Evolutionary conservation across 2,888 invertebrate species (phyloP), one percentile per base, ranked within the genome.

Genomic region (Protula sp.): DNA sequence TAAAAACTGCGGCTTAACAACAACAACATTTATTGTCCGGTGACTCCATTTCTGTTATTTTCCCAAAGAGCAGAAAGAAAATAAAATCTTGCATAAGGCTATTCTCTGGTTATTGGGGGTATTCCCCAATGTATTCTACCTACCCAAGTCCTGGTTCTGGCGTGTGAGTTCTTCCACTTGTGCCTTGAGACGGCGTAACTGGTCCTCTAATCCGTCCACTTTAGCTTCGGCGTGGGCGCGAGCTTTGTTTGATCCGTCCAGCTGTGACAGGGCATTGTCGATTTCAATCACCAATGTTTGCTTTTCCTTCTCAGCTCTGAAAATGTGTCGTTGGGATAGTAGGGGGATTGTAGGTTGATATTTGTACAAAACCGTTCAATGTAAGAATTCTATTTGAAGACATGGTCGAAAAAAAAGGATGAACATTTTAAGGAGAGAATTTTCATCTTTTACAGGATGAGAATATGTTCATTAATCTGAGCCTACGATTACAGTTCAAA

Each of bases 281-380:
- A 99, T 92, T 86, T 99, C 99, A 79, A 94, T 88, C 85, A 99
- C 94, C 87, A 98, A 92, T 85, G 94, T 94, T 79, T 90, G 86
- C 85, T 95, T 98, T 82, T 99, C 99, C 85, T 99, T 99, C 85
- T 99, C 99, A 82, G 91, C 86, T 85, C 98, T 99, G 85, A 27
- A 45, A 26, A n/a, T n/a, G n/a, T n/a, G n/a, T n/a, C n/a, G n/a
- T n/a, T n/a, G n/a, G n/a, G n/a, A n/a, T n/a, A n/a, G 47, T n/a
- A 2, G 22, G n/a, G 30, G 14, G 5, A 5, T n/a, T n/a, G 26
- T 50, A 2, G 50, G 9, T 50, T 1, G 26, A 27, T 50, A 14
- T 27, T 47, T 47, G 14, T 1, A 47, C 47, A 5, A 47, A 9
- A 24, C 22, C 22, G 4, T 4, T 3, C 22, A 1, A 47, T 47